Percentiles rank a stretch among this genome's conserved stretches.
phyloP scores from a whole-genome alignment of 2,888 invertebrate genomes.

The Drosophila picticornis region DNA sequence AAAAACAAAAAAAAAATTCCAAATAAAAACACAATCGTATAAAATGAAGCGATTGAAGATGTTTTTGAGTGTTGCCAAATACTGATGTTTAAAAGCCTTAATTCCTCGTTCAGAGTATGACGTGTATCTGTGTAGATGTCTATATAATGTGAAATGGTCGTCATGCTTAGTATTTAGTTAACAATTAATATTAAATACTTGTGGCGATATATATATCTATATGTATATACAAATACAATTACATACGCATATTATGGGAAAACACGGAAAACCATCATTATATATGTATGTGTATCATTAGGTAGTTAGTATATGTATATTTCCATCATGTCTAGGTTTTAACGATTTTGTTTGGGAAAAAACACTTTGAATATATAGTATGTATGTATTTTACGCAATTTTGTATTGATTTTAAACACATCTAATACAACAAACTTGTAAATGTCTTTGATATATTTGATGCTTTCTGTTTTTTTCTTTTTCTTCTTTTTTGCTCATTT shows the following conservation, averaged over 20 bases:
- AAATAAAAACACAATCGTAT: conserved; percentile 13
- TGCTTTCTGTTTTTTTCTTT: conserved; percentile 6
- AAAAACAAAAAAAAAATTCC: conserved; percentile 10
- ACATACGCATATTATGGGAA: conserved; percentile 63
- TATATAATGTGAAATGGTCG: conserved; percentile 58
- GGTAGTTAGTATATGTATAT: conserved; percentile 41
- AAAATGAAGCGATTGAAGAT: conserved; percentile 42
- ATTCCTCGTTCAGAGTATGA: conserved; percentile 7
- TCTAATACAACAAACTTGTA: conserved; percentile 70
- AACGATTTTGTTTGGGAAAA: conserved; percentile 31
- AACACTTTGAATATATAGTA: conserved; percentile 46
- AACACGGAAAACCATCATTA: conserved; percentile 76
- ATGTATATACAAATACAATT: conserved; percentile 61
- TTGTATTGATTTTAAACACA: conserved; percentile 60
- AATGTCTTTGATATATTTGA: conserved; percentile 59
- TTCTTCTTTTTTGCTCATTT: conserved; percentile 14
- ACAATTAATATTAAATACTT: conserved; percentile 60
- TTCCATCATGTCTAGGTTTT: background rate
- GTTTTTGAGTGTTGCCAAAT: conserved; percentile 59
- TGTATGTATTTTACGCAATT: conserved; percentile 25
- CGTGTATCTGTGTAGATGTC: conserved; percentile 9
- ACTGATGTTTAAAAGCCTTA: conserved; percentile 53
- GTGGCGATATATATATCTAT: conserved; percentile 11
- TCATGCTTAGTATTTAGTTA: conserved; percentile 78
- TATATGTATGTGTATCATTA: conserved; percentile 43